Conservation (phyloP, 2,888 invertebrate genomes). For the Pseudeuparius sepicola region DNA sequence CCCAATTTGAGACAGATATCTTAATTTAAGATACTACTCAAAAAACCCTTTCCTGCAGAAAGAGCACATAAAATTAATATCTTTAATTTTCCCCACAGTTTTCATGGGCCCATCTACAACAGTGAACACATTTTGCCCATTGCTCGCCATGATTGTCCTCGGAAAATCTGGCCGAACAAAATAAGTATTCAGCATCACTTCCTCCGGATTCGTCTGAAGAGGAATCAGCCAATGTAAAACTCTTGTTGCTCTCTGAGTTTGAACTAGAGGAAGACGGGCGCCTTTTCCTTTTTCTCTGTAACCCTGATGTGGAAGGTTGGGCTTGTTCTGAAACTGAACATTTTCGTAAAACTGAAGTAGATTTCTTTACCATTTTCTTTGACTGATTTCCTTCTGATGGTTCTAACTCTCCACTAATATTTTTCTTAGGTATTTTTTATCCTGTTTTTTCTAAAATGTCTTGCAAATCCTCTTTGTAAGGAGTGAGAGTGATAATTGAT, state of each 20-base stretch:
- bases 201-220: conserved; percentile 5
- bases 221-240: conserved; percentile 11
- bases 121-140: too few species aligned
- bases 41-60: conserved; percentile 3
- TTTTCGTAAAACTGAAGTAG: conserved; percentile 11
- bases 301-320: conserved; percentile 12
- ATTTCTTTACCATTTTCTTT: conserved; percentile 7
- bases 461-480: conserved; percentile 10
- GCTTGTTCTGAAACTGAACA: conserved; percentile 10
- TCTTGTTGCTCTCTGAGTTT: conserved; percentile 11
- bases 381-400: conserved; percentile 7
- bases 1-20: conserved; percentile 9
- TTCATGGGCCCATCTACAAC: too few species aligned
- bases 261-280: conserved; percentile 11
- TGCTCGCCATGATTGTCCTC: too few species aligned
- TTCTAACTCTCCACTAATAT: conserved; percentile 9
- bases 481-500: conserved; percentile 8
- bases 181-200: conserved; percentile 8
- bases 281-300: conserved; percentile 11
- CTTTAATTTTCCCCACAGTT: too few species aligned
- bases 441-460: too few species aligned
- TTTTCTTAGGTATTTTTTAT: conserved; percentile 9
- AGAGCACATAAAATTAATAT: conserved; percentile 4
- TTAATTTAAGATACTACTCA: conserved; percentile 2
- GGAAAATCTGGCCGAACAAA: too few species aligned